Base-by-base conservation (phyloP, 2,888 invertebrate genomes). In the Alloplasta piceator region DNA sequence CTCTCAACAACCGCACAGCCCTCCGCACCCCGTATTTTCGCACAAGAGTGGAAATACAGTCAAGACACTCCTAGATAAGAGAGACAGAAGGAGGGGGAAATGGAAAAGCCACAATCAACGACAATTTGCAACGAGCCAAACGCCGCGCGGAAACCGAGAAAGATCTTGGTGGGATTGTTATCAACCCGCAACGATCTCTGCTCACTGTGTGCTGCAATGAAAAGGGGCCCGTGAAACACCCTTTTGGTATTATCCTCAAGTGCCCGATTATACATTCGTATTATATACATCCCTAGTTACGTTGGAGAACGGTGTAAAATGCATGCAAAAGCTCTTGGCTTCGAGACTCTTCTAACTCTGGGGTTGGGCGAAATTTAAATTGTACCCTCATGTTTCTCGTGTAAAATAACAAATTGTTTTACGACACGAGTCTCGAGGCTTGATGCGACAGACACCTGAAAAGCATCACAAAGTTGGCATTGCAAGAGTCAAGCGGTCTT, bases 81-180 rank as follows among this genome's bases (percentile, higher is more conserved):
- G 26, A 60, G 10, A 48, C 7, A 56, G 41, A 39, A 26, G 41
- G 36, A 43, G 46, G 39, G n/a, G 56, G 5, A 16, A 38, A 14
- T 7, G 52, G 14, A 14, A 12, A 55, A 70, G 66, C 60, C 75
- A 67, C 75, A 78, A 82, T 82, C 82, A 78, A 82, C 75, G 82
- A 82, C 82, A 82, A 82, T 82, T 78, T 75, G 71, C 71, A 58
- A 71, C 71, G 63, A 61, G 78, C 55, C 60, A 68, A 68, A 26
- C 26, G 26, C 26, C 26, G 26, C 61, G 43, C 60, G 26, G 56
- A 46, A 75, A 72, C 26, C 67, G 71, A 75, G 78, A 55, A 75
- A 74, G 68, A 67, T 81, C 81, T 78, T 71, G 64, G 56, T 14
- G 36, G 50, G 56, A 64, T 67, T 75, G 56, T 82, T 78, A 82